Percentiles rank a stretch among this genome's conserved stretches.
Conservation (phyloP, 2,797 vertebrate genomes). For the Neomorphus geoffroyi region DNA sequence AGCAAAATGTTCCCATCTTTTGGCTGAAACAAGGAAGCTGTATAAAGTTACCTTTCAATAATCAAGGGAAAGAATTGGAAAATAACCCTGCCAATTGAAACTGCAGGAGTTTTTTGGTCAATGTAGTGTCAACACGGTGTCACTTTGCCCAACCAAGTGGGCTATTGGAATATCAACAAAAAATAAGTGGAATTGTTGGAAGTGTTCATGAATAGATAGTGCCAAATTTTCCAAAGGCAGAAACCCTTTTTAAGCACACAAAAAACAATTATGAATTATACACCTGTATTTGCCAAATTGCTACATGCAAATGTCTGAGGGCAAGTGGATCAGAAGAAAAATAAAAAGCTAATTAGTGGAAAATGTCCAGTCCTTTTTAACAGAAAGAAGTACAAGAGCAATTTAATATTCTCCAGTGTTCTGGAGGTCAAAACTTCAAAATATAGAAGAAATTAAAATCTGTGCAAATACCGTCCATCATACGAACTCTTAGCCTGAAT, state of each 20-base stretch:
- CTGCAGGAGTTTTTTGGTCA: conserved; percentile 45
- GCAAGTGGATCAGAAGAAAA: background rate
- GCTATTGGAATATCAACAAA: background rate
- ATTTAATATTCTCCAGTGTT: background rate
- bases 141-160: background rate
- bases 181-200: background rate
- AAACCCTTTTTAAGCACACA: background rate
- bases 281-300: conserved; percentile 29
- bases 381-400: background rate
- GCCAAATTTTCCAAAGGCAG: background rate
- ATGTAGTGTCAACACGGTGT: conserved; percentile 5
- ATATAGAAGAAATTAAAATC: background rate
- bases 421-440: background rate
- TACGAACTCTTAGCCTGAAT: background rate
- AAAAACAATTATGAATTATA: background rate
- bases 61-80: conserved; percentile 24
- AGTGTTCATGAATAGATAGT: background rate
- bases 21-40: conserved; percentile 14
- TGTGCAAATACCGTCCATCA: background rate
- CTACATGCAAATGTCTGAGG: background rate
- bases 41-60: conserved; percentile 25
- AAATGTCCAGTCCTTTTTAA: background rate
- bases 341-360: background rate
- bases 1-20: conserved; percentile 12
- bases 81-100: conserved; percentile 38